These are phyloP conservation scores for Drosophila demipolita DNA, from an alignment of 2,888 invertebrate genomes.

Conservation along the genomic window DNA sequence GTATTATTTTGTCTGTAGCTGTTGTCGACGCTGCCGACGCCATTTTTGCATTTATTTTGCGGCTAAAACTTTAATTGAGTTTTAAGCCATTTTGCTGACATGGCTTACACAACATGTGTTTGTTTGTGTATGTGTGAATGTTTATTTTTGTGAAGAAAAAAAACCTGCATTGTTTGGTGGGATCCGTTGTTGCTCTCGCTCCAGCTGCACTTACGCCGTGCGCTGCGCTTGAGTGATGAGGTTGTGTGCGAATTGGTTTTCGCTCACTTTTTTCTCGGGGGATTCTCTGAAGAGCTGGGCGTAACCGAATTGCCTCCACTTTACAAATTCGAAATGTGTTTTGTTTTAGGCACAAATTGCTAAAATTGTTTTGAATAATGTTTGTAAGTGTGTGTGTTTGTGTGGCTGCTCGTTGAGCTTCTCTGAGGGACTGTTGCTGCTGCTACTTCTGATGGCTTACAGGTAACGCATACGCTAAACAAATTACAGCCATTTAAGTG, in stretches of 20 bases:
- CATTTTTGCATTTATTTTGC: slow-evolving; percentile 79
- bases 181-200: slow-evolving; percentile 31
- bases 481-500: slow-evolving; percentile 59
- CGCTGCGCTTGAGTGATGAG: slow-evolving; percentile 71
- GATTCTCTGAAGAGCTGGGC: slow-evolving; percentile 26
- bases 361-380: slow-evolving; percentile 42
- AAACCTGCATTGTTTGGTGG: slow-evolving; percentile 45
- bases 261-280: slow-evolving; percentile 6
- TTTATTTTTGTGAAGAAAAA: slow-evolving; percentile 32
- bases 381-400: slow-evolving; percentile 8
- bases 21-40: slow-evolving; percentile 52
- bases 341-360: slow-evolving; percentile 56
- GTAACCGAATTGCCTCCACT: slow-evolving; percentile 46
- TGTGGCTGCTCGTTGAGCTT: slow-evolving; percentile 13
- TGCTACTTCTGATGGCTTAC: neutral
- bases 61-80: slow-evolving; percentile 81
- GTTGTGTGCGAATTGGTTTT: slow-evolving; percentile 56
- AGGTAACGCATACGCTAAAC: slow-evolving; percentile 62
- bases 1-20: slow-evolving; percentile 53
- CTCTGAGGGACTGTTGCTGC: slow-evolving; percentile 12
- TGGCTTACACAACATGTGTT: slow-evolving; percentile 47
- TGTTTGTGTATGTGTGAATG: slow-evolving; percentile 6
- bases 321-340: slow-evolving; percentile 46
- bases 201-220: slow-evolving; percentile 37
- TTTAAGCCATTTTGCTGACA: slow-evolving; percentile 75